Evolutionary conservation across 1,140 invertebrate species (phyloP), one percentile per base, ranked within the genome.

Genomic region (Euborellia annulipes): DNA sequence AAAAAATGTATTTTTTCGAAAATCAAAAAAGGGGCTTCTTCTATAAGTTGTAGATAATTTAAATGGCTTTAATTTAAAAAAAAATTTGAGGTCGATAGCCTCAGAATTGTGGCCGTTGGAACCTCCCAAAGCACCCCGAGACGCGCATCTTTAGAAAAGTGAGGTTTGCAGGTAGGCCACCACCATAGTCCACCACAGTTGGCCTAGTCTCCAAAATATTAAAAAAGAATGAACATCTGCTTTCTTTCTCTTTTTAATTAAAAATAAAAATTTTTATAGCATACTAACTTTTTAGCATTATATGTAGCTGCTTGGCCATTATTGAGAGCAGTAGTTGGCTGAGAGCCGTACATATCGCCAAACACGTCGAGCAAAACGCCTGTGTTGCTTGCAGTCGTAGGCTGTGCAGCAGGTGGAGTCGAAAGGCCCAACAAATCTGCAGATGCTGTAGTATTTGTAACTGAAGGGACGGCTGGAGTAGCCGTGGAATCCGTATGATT

Each of bases 321-420:
- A 36, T 52, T 48, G 20, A 45, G 53, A 49, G 76, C 63, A 49
- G 62, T 67, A 59, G 73, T 78, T 47, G 73, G 72, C 57, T 75
- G 71, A 54, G 72, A 71, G 44, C 63, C 62, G 57, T 89, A 90
- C 48, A 89, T 75, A 64, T 92, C 87, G 19, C 87, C 88, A 40
- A 94, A 68, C 16, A 94, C 86, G 66, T 93, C 89, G n/a, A 92
- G 73, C 41, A 94, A 65, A n/a, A 80, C 73, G 41, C 76, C 77
- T 47, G 81, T 78, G 55, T 75, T 77, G 32, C 73, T 70, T 34
- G 49, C 58, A 36, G 42, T 20, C 36, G 61, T 64, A 22, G 72
- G 79, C 57, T 72, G 74, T 54, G 66, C 76, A 49, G 73, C 71
- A 45, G 85, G 81, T 32, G 85, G 83, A 36, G 85, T 85, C 17